These are phyloP conservation scores for Etheostoma spectabile DNA, from an alignment of 2,113 vertebrate genomes.

Conservation along the genomic window DNA sequence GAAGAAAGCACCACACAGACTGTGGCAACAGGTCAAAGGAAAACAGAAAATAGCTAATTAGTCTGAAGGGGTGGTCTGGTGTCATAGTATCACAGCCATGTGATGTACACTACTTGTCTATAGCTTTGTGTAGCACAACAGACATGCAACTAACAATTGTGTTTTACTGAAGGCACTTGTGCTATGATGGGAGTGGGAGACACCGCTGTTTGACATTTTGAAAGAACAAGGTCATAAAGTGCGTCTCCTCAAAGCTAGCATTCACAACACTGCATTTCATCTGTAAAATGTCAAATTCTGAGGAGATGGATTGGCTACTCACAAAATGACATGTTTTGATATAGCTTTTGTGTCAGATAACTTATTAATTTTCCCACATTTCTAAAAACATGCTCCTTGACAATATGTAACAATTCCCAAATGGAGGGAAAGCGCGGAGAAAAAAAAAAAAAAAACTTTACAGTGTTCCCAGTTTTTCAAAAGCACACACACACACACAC, in stretches of 20 bases:
- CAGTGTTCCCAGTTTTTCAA: constrained; percentile 54
- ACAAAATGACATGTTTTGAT: neutral
- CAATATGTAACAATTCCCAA: constrained; percentile 14
- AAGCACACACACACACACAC: constrained; percentile 71
- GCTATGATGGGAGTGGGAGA: neutral
- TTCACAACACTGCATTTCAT: neutral
- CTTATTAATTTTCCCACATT: neutral
- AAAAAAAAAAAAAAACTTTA: constrained; percentile 44
- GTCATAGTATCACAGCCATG: constrained; percentile 32
- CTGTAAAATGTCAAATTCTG: neutral
- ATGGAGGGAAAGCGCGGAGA: constrained; percentile 28
- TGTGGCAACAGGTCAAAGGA: constrained; percentile 44
- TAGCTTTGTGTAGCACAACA: neutral
- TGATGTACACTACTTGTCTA: neutral
- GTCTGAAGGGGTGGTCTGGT: constrained; percentile 38
- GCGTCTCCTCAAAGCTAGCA: neutral
- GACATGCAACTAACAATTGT: neutral
- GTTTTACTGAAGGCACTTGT: neutral
- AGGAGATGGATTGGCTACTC: neutral
- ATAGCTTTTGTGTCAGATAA: neutral
- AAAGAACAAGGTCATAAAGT: neutral
- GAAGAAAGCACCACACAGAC: constrained; percentile 42
- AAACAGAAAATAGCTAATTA: constrained; percentile 49
- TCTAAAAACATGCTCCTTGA: neutral
- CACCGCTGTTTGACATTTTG: neutral